phyloP scores from a whole-genome alignment of 2,113 vertebrate genomes.

The Oreochromis aureus region DNA sequence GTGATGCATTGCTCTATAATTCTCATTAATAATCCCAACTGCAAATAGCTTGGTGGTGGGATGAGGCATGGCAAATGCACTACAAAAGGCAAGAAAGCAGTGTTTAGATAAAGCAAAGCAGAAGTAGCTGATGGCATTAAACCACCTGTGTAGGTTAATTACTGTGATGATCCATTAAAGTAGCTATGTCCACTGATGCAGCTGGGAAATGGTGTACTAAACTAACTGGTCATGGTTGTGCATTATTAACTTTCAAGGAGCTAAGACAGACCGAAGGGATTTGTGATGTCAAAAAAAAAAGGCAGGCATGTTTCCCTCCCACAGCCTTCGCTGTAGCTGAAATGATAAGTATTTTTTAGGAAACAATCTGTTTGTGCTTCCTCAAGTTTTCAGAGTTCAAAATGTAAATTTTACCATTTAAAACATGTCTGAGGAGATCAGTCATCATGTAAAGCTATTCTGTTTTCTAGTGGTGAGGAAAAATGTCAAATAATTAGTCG shows the following conservation, averaged over 20 bases:
- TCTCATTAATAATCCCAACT: conserved; percentile 45
- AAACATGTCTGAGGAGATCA: neutral
- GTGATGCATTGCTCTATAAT: conserved; percentile 39
- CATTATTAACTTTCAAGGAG: neutral
- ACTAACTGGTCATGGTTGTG: neutral
- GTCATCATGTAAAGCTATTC: neutral
- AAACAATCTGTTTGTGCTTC: neutral
- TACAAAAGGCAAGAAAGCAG: neutral
- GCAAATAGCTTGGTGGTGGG: neutral
- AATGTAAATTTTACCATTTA: neutral
- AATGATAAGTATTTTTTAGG: neutral
- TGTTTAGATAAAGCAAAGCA: neutral
- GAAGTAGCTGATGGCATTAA: neutral
- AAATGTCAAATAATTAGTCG: neutral
- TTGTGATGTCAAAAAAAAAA: neutral
- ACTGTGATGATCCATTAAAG: neutral
- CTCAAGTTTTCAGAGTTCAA: neutral
- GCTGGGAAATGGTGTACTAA: neutral
- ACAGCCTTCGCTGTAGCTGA: neutral
- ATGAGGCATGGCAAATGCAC: neutral
- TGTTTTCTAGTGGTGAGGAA: neutral
- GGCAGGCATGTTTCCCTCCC: neutral
- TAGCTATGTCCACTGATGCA: neutral
- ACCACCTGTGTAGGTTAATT: neutral
- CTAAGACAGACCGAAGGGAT: neutral